Percentiles rank a stretch among this genome's conserved stretches.
These are phyloP conservation scores for Panthera leo DNA, from an alignment of 2,113 vertebrate genomes.

Conservation along the genomic window DNA sequence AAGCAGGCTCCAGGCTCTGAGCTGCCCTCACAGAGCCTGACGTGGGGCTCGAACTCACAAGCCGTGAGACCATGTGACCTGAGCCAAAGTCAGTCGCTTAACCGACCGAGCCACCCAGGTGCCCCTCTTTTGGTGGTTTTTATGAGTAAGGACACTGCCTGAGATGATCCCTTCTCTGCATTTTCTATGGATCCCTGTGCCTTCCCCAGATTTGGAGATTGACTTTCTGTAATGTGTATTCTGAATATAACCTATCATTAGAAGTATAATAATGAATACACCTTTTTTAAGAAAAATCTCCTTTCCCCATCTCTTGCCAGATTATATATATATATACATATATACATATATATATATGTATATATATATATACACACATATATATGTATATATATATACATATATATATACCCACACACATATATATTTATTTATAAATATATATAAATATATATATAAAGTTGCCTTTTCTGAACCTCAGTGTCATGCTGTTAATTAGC, in stretches of 20 bases:
- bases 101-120: no score
- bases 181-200: not conserved
- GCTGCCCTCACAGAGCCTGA: no score
- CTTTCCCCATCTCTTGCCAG: not conserved
- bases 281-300: not conserved
- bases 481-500: not conserved
- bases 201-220: not conserved
- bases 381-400: accelerated
- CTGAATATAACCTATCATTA: not conserved
- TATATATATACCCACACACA: no score
- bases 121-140: not conserved
- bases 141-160: not conserved
- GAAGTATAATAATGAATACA: not conserved
- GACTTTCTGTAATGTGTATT: not conserved
- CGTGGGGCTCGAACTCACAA: no score
- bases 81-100: no score
- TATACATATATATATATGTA: accelerated
- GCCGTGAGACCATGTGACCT: no score
- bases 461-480: not conserved
- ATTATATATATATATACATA: not conserved
- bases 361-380: no score
- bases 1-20: no score
- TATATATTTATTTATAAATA: no score
- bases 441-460: not conserved
- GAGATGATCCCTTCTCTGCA: not conserved